Conservation (phyloP, 2,113 vertebrate genomes). For the Tragelaphus scriptus region DNA sequence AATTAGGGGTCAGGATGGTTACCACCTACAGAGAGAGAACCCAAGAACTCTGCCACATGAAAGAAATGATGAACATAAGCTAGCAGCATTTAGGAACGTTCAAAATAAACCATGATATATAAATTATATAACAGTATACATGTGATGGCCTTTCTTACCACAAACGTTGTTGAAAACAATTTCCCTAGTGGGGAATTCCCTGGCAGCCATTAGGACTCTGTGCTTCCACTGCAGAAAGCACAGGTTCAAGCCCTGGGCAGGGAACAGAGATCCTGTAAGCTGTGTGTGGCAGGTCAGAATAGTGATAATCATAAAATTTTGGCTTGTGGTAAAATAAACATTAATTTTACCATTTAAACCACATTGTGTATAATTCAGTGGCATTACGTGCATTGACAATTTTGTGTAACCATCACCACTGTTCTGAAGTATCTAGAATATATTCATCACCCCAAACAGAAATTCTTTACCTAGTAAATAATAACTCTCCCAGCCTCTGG, state of each 20-base stretch:
- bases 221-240: neutral
- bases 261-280: neutral
- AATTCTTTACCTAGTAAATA: neutral
- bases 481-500: neutral
- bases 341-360: neutral
- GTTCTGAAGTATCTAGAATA: neutral
- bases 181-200: neutral
- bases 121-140: neutral
- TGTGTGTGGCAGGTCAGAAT: neutral
- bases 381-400: neutral
- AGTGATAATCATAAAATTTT: neutral
- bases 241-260: neutral
- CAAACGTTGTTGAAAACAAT: neutral
- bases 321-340: neutral
- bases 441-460: neutral
- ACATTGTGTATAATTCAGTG: neutral
- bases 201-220: neutral
- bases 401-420: neutral
- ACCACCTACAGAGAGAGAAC: neutral
- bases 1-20: neutral
- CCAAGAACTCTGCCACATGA: neutral
- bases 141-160: neutral
- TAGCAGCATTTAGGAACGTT: slow-evolving; percentile 21
- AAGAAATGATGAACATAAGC: neutral
- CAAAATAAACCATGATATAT: neutral